A percentile compares a stretch with the other conserved stretches of the same genome.
Conservation (phyloP, 2,113 vertebrate species). For the Mystacornis crossleyi region DNA sequence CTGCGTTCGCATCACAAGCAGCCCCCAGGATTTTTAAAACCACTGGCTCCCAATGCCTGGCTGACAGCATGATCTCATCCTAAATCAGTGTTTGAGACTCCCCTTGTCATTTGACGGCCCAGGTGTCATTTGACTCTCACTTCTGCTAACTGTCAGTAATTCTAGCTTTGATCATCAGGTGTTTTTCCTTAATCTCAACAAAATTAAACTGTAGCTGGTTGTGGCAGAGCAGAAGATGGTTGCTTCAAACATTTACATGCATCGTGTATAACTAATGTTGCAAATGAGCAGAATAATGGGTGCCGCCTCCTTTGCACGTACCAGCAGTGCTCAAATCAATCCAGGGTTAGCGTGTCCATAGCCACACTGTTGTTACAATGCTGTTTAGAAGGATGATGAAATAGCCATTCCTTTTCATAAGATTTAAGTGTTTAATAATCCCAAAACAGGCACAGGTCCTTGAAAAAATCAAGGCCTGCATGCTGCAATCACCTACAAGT, state of each 20-base stretch:
- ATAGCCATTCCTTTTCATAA: background rate
- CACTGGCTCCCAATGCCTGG: accelerated
- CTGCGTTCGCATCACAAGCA: background rate
- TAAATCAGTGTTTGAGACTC: background rate
- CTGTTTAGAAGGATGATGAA: background rate
- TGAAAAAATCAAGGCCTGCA: background rate
- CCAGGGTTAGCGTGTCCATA: accelerated
- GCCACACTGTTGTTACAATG: background rate
- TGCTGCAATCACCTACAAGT: background rate
- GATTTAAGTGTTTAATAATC: background rate
- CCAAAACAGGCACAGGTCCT: background rate
- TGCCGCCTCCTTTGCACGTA: background rate
- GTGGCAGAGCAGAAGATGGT: background rate
- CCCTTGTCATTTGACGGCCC: background rate
- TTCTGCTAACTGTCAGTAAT: background rate
- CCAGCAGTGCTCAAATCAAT: background rate
- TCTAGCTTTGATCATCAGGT: background rate
- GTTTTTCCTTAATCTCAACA: background rate
- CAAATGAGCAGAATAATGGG: background rate
- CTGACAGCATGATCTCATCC: accelerated
- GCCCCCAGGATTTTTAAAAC: background rate
- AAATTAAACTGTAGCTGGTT: background rate
- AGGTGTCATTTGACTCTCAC: background rate
- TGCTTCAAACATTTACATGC: background rate
- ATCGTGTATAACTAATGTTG: background rate